A percentile compares a stretch with the other conserved stretches of the same genome.
These are phyloP conservation scores for Acanthurus leucopareius DNA, from an alignment of 2,797 vertebrate species.

Conservation along the genomic window DNA sequence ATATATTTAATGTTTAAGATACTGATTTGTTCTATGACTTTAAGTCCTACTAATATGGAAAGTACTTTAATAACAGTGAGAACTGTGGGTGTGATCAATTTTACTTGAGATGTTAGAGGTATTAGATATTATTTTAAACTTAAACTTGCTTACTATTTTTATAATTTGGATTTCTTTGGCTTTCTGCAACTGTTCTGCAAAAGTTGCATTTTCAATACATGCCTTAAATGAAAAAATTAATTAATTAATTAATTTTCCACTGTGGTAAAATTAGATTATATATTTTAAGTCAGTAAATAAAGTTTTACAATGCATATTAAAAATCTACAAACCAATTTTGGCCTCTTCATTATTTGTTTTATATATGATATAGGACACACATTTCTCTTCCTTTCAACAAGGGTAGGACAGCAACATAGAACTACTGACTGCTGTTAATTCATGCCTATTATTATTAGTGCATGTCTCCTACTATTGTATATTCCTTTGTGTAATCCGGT, in stretches of 20 bases:
- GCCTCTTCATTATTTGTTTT: background rate
- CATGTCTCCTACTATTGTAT: background rate
- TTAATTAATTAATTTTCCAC: too few species aligned
- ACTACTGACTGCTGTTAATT: constrained; percentile 14
- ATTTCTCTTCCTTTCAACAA: background rate
- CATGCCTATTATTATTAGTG: constrained; percentile 21
- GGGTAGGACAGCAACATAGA: background rate
- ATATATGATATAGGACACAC: background rate
- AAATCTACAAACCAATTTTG: background rate
- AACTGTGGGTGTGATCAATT: background rate
- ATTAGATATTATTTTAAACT: background rate
- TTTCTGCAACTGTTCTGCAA: background rate
- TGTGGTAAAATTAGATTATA: too few species aligned
- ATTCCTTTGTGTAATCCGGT: background rate
- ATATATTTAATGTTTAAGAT: background rate
- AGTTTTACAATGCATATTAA: background rate
- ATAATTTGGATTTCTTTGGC: background rate
- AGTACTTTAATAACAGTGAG: background rate
- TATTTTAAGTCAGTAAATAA: too few species aligned
- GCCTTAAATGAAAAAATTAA: too few species aligned
- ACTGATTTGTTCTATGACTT: background rate
- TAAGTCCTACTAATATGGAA: background rate
- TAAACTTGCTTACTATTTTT: background rate
- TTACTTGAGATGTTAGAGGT: background rate
- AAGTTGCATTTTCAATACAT: too few species aligned